Percentiles rank a stretch among this genome's conserved stretches.
Conservation (phyloP, 2,888 invertebrate genomes). For the Flabesymbios commensalis region DNA sequence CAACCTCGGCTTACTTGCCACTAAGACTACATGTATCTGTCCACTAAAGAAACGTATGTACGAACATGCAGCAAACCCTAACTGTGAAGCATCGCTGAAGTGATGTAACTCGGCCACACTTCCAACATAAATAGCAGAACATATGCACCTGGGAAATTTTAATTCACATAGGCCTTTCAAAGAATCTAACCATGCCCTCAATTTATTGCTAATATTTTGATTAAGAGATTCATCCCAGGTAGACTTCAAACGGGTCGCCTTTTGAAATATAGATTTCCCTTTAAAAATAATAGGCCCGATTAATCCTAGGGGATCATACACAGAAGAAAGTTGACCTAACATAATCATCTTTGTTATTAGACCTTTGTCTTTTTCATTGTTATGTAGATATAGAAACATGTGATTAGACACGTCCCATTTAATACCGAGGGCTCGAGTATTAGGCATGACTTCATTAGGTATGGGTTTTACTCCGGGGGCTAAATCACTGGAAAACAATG, state of each 20-base stretch:
- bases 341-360: too few species aligned
- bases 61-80: conserved; percentile 31
- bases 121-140: conserved; percentile 27
- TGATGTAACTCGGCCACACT: conserved; percentile 27
- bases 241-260: conserved; percentile 25
- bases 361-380: too few species aligned
- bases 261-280: conserved; percentile 33
- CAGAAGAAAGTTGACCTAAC: conserved; percentile 31
- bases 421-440: conserved; percentile 24
- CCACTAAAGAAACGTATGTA: conserved; percentile 21
- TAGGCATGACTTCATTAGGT: conserved; percentile 15
- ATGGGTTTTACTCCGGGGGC: not conserved
- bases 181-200: not conserved
- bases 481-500: not conserved
- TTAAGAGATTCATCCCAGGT: conserved; percentile 33
- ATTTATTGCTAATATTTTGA: not conserved
- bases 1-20: conserved; percentile 34
- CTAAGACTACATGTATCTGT: conserved; percentile 26
- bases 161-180: not conserved
- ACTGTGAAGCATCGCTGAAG: conserved; percentile 34
- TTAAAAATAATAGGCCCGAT: not conserved
- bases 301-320: conserved; percentile 17
- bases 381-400: conserved; percentile 30
- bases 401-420: conserved; percentile 35
- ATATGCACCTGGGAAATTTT: conserved; percentile 10